phyloP scores from a whole-genome alignment of 2,888 invertebrate genomes.

The Tholera decimalis region DNA sequence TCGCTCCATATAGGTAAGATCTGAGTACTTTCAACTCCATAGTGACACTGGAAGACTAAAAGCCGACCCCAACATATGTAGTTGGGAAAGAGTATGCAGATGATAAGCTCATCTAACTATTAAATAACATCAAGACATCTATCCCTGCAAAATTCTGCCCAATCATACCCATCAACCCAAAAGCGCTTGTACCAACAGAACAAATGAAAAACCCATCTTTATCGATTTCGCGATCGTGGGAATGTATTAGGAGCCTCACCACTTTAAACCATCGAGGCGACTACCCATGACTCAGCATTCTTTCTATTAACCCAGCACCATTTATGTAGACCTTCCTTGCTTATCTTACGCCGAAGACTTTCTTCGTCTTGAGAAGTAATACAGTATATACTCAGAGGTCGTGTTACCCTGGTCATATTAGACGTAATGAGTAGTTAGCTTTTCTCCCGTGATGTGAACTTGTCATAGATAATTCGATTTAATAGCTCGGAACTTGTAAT shows the following conservation, averaged over 20 bases:
- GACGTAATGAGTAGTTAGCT: constrained; percentile 87
- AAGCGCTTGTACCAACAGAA: constrained; percentile 31
- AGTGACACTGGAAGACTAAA: too few relatives aligned
- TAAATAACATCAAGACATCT: too few relatives aligned
- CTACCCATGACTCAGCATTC: constrained; percentile 83
- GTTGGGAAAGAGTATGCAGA: too few relatives aligned
- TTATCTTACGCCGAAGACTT: constrained; percentile 19
- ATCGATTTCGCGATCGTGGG: constrained; percentile 90
- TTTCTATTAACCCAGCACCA: constrained; percentile 74
- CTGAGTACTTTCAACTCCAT: too few relatives aligned
- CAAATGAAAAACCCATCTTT: constrained; percentile 65
- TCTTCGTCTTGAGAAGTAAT: background rate
- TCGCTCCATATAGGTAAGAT: too few relatives aligned
- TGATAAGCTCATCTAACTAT: too few relatives aligned
- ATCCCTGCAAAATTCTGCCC: constrained; percentile 38
- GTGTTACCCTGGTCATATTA: constrained; percentile 71
- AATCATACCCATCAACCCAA: constrained; percentile 45
- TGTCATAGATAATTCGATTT: constrained; percentile 91
- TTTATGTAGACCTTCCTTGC: constrained; percentile 53
- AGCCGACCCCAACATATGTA: too few relatives aligned
- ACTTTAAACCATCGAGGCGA: constrained; percentile 79
- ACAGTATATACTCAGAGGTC: constrained; percentile 60
- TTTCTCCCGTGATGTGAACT: constrained; percentile 86
- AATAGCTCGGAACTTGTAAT: constrained; percentile 85
- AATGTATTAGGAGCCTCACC: constrained; percentile 75